Evolutionary conservation across 2,113 vertebrate species (phyloP).

Genomic region (Turdus rufiventris): DNA sequence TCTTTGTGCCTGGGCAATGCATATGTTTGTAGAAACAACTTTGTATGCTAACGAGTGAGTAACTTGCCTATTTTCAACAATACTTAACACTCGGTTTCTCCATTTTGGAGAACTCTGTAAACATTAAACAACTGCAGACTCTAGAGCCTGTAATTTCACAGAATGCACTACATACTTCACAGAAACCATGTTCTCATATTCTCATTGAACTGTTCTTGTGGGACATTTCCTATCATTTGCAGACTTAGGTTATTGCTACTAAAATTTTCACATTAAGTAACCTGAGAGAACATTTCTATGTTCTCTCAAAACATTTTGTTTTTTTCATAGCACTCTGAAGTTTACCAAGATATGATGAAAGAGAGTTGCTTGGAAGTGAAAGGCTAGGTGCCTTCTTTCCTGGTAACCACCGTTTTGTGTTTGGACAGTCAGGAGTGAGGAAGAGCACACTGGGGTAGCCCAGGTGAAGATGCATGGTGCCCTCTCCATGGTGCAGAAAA

Average conservation of each 20-base stretch:
- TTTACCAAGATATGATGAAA: not conserved
- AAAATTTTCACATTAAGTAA: not conserved
- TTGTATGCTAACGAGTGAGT: not conserved
- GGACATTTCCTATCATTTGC: not conserved
- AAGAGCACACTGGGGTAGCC: not conserved
- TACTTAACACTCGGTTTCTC: not conserved
- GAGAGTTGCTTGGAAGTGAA: not conserved
- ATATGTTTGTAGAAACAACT: not conserved
- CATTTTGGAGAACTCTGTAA: not conserved
- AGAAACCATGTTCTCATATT: not conserved
- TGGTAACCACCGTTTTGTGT: not conserved
- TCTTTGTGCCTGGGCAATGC: not conserved
- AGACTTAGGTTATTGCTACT: not conserved
- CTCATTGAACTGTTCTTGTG: not conserved
- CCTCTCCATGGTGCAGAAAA: not conserved
- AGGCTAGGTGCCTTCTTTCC: not conserved
- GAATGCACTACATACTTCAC: not conserved
- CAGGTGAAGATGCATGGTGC: rapidly evolving
- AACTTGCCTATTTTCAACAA: not conserved
- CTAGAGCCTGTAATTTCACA: not conserved
- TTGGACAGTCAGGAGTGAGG: not conserved
- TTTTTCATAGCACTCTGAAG: not conserved
- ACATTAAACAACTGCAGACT: not conserved
- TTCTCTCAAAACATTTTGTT: not conserved
- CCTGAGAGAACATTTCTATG: not conserved